phyloP scores from a whole-genome alignment of 2,113 vertebrate species.

The Balaenoptera acutorostrata region DNA sequence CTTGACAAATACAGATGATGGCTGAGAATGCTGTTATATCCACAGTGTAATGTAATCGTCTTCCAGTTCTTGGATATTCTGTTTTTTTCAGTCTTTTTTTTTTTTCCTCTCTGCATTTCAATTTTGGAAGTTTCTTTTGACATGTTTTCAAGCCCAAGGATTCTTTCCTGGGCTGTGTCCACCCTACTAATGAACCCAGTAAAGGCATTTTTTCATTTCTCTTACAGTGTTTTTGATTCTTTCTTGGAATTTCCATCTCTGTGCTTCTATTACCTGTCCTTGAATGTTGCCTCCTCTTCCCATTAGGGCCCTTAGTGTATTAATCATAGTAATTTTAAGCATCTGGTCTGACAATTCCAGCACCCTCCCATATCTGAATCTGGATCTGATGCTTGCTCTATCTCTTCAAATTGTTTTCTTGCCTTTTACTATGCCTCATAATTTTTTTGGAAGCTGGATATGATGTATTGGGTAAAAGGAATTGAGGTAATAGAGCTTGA shows the following conservation, averaged over 20 bases:
- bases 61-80: neutral
- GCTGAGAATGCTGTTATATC: slow-evolving; percentile 22
- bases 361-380: neutral
- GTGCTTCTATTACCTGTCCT: neutral
- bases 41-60: neutral
- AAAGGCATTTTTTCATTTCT: neutral
- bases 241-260: neutral
- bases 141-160: neutral
- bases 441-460: neutral
- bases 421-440: neutral
- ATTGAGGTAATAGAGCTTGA: neutral
- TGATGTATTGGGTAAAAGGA: neutral
- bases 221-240: neutral
- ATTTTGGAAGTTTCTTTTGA: neutral
- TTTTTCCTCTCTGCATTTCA: neutral
- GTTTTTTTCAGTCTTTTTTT: neutral
- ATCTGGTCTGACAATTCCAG: neutral
- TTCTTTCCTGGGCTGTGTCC: neutral
- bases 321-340: neutral
- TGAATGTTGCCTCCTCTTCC: neutral
- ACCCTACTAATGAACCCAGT: neutral
- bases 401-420: neutral
- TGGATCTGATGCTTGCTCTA: neutral
- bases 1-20: neutral
- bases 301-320: neutral